phyloP scores from a whole-genome alignment of 2,113 vertebrate genomes.

The Acinonyx jubatus region DNA sequence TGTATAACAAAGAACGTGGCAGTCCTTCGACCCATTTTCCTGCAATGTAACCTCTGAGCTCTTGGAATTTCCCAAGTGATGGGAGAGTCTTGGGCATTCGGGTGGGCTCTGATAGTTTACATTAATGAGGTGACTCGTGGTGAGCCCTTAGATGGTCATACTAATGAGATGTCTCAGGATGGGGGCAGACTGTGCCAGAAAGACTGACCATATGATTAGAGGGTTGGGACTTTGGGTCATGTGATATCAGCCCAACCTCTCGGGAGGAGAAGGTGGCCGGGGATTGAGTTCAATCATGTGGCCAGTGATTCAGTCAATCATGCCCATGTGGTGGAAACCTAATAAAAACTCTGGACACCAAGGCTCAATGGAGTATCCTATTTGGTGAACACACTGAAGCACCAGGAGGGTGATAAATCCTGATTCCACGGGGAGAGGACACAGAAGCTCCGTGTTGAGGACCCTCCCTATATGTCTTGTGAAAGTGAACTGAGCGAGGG shows the following conservation, averaged over 20 bases:
- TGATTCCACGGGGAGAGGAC: neutral
- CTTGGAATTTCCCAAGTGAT: no score
- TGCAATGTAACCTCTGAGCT: neutral
- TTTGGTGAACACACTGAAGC: neutral
- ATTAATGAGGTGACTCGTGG: neutral
- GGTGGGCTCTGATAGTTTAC: neutral
- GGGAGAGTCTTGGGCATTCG: neutral
- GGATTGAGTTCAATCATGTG: neutral
- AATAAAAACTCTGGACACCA: neutral
- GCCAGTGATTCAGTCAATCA: neutral
- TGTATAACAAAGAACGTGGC: neutral
- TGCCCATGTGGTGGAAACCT: neutral
- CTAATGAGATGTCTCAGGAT: neutral
- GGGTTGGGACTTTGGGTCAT: neutral
- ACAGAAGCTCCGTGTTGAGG: neutral
- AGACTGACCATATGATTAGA: neutral
- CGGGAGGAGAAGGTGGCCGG: neutral
- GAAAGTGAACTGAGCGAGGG: neutral
- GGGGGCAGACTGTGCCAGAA: no score
- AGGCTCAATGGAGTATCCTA: neutral
- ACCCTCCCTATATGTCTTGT: neutral
- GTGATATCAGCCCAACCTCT: neutral
- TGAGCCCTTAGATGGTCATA: neutral
- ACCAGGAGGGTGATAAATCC: neutral
- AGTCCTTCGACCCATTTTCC: neutral